Percentiles rank a stretch among this genome's conserved stretches.
Conservation (phyloP, 2,113 vertebrate genomes). For the Xenopus borealis region DNA sequence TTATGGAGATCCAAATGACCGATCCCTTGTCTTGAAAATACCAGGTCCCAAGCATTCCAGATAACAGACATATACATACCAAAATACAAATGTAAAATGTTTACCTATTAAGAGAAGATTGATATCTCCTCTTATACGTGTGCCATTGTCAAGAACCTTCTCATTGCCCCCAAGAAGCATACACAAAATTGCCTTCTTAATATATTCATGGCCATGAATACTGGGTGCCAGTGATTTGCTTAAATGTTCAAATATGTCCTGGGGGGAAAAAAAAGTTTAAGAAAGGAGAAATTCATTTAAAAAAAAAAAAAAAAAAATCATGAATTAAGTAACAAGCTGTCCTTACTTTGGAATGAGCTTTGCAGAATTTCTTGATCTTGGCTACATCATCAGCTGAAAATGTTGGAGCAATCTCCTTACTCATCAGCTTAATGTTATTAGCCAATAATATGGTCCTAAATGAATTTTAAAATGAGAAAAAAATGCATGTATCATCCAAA, state of each 20-base stretch:
- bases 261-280: slow-evolving; percentile 63
- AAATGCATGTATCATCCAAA: too few species aligned
- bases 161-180: slow-evolving; percentile 72
- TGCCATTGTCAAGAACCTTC: slow-evolving; percentile 70
- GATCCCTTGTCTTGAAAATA: too few species aligned
- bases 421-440: slow-evolving; percentile 74
- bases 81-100: not conserved
- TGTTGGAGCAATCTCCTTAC: slow-evolving; percentile 64
- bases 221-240: slow-evolving; percentile 73
- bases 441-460: slow-evolving; percentile 59
- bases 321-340: too few species aligned
- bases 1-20: too few species aligned
- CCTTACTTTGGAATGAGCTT: slow-evolving; percentile 71
- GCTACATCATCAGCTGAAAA: slow-evolving; percentile 68
- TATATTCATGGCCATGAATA: slow-evolving; percentile 70
- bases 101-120: slow-evolving; percentile 81
- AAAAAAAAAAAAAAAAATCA: too few species aligned
- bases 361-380: slow-evolving; percentile 80
- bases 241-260: slow-evolving; percentile 79
- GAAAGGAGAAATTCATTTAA: slow-evolving; percentile 56
- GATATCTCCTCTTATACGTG: slow-evolving; percentile 73
- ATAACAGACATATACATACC: too few species aligned
- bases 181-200: slow-evolving; percentile 79
- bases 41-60: too few species aligned
- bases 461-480: not conserved